A percentile compares a stretch with the other conserved stretches of the same genome.
Conservation (phyloP, 2,797 vertebrate species). For the Sebastes jordani region DNA sequence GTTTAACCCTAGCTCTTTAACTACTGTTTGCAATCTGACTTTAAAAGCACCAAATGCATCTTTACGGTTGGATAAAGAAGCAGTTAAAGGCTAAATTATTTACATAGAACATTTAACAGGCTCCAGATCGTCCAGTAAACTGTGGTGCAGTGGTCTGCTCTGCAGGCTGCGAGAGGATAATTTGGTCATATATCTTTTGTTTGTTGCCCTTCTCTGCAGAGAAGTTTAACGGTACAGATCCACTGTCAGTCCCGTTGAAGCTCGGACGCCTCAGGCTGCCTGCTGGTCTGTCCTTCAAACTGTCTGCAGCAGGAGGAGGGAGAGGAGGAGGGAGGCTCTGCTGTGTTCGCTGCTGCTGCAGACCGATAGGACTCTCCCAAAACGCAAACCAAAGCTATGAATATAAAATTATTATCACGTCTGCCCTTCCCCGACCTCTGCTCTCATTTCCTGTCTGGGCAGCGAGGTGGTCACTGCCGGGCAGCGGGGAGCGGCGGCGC, state of each 20-base stretch:
- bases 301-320: neutral
- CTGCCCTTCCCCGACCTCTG: slow-evolving; percentile 9
- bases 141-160: neutral
- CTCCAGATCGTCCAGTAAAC: neutral
- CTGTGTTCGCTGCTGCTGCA: neutral
- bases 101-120: neutral
- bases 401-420: slow-evolving; percentile 23
- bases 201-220: neutral
- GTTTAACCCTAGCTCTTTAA: neutral
- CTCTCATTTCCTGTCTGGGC: slow-evolving; percentile 28
- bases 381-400: slow-evolving; percentile 10
- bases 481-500: neutral
- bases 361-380: neutral
- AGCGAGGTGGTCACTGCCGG: neutral
- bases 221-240: neutral
- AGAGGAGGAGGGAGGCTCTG: neutral
- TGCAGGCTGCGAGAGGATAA: neutral
- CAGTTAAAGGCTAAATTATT: slow-evolving; percentile 9
- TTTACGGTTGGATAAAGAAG: neutral
- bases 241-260: neutral
- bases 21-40: neutral
- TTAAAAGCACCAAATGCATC: neutral
- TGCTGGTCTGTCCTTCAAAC: slow-evolving; percentile 2
- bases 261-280: neutral
- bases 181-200: slow-evolving; percentile 24